phyloP scores from a whole-genome alignment of 2,888 invertebrate species.

The Carpatolechia fugitivella region DNA sequence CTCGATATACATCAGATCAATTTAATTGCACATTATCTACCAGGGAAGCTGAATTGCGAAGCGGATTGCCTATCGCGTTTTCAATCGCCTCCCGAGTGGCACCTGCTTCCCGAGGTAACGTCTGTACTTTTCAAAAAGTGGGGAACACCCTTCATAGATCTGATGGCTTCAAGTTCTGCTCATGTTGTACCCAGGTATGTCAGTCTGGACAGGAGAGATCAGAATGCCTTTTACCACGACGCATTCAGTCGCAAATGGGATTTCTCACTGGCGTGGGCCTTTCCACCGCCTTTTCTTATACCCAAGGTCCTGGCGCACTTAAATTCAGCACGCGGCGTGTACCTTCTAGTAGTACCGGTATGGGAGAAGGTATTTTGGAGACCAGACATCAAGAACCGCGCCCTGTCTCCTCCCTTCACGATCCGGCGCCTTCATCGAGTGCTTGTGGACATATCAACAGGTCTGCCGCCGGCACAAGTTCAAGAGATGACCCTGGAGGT shows the following conservation, averaged over 20 bases:
- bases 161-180: conserved; percentile 13
- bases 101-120: conserved; percentile 13
- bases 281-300: conserved; percentile 17
- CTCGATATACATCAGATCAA: conserved; percentile 14
- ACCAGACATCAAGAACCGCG: conserved; percentile 25
- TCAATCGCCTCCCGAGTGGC: conserved; percentile 14
- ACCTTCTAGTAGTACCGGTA: conserved; percentile 14
- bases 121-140: conserved; percentile 9
- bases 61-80: conserved; percentile 17
- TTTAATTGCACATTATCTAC: conserved; percentile 15
- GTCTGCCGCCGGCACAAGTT: too few relatives aligned
- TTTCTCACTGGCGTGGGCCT: conserved; percentile 17
- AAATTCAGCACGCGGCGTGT: conserved; percentile 15
- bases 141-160: conserved; percentile 15
- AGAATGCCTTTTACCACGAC: conserved; percentile 7
- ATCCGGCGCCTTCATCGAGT: not conserved
- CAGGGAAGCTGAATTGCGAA: conserved; percentile 17
- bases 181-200: conserved; percentile 10
- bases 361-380: conserved; percentile 32
- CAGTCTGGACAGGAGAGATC: not conserved
- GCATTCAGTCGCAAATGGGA: conserved; percentile 17
- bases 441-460: too few relatives aligned
- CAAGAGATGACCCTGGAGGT: too few relatives aligned
- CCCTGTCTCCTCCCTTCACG: conserved; percentile 3
- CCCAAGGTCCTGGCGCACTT: conserved; percentile 16